Conservation (phyloP, 2,888 invertebrate genomes). For the Tipula vernalis region DNA sequence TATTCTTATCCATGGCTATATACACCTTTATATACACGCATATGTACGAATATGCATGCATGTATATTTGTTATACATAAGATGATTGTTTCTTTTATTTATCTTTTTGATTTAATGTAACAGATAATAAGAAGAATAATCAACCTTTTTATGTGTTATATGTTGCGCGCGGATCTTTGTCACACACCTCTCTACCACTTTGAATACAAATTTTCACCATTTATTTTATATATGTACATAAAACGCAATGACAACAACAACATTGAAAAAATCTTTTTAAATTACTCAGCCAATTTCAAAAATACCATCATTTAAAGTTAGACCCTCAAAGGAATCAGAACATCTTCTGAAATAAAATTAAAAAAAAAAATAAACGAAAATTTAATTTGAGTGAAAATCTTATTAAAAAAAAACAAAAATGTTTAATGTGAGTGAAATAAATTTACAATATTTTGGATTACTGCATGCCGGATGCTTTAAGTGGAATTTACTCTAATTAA, state of each 20-base stretch:
- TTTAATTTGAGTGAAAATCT: not conserved
- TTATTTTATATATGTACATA: not conserved
- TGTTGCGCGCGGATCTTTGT: not conserved
- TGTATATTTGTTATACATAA: not conserved
- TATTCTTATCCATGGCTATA: not conserved
- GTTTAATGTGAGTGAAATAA: not conserved
- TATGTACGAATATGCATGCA: not conserved
- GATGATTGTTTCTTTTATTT: not conserved
- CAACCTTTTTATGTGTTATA: not conserved
- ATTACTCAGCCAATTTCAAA: not conserved
- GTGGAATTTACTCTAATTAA: not conserved
- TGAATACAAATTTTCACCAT: not conserved
- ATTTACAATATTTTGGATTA: not conserved
- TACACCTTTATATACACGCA: not conserved
- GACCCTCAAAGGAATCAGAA: not conserved
- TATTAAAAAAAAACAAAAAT: not conserved
- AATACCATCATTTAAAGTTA: not conserved
- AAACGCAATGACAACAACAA: not conserved
- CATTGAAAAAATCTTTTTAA: not conserved
- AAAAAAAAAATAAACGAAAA: too few relatives aligned
- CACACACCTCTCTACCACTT: not conserved
- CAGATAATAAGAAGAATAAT: slow-evolving; percentile 4
- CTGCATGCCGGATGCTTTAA: not conserved
- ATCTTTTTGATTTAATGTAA: not conserved
- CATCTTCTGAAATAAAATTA: not conserved